Percentiles rank a stretch among this genome's conserved stretches.
These are phyloP conservation scores for Drosophila borealis DNA, from an alignment of 2,888 invertebrate species.

Conservation along the genomic window DNA sequence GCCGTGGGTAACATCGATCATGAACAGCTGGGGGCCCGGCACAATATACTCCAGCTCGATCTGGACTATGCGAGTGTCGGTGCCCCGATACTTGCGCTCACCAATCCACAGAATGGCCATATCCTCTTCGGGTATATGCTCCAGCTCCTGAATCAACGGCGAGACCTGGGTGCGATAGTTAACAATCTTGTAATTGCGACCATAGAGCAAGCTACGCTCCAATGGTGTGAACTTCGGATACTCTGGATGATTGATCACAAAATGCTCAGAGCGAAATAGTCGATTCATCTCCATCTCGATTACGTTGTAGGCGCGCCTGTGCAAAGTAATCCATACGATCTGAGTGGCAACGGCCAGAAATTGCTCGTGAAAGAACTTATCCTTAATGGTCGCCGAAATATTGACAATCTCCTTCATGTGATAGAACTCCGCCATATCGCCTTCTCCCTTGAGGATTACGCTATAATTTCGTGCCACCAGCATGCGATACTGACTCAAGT, in stretches of 20 bases:
- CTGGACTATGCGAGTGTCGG: constrained; percentile 76
- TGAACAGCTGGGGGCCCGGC: constrained; percentile 78
- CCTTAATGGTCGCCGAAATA: constrained; percentile 75
- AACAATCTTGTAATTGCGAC: constrained; percentile 73
- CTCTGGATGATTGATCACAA: constrained; percentile 67
- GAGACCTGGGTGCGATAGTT: constrained; percentile 83
- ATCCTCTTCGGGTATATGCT: constrained; percentile 68
- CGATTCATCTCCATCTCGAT: constrained; percentile 83
- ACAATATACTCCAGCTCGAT: constrained; percentile 82
- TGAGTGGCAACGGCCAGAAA: constrained; percentile 81
- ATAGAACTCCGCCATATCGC: constrained; percentile 77
- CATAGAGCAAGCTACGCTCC: constrained; percentile 80
- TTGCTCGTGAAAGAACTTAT: constrained; percentile 78
- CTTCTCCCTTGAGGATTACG: constrained; percentile 75
- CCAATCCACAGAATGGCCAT: constrained; percentile 83
- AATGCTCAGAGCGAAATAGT: constrained; percentile 83
- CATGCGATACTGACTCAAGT: constrained; percentile 82
- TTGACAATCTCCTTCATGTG: constrained; percentile 77
- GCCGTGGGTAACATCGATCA: constrained; percentile 82
- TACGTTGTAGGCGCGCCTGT: constrained; percentile 78
- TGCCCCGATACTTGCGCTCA: constrained; percentile 82
- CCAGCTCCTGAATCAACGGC: constrained; percentile 82
- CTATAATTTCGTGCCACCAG: constrained; percentile 83
- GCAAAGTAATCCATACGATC: constrained; percentile 83
- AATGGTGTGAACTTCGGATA: constrained; percentile 62